phyloP scores from a whole-genome alignment of 2,113 vertebrate species.

The Tautogolabrus adspersus region DNA sequence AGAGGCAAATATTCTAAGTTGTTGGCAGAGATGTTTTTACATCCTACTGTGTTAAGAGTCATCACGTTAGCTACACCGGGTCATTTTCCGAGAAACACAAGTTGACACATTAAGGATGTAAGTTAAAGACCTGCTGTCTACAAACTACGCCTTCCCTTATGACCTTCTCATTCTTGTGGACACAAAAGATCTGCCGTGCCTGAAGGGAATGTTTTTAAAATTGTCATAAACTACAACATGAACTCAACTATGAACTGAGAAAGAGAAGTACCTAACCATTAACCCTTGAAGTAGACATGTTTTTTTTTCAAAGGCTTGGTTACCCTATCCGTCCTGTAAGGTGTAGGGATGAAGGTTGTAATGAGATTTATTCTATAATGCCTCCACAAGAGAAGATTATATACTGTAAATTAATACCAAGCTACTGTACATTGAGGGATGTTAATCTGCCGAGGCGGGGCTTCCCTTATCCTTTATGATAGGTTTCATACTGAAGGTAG shows the following conservation, averaged over 20 bases:
- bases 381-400: neutral
- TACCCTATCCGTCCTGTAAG: neutral
- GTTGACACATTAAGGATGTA: no score
- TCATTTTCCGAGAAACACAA: no score
- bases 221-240: no score
- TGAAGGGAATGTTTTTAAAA: no score
- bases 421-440: neutral
- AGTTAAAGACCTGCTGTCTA: no score
- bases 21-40: neutral
- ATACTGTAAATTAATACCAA: neutral
- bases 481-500: neutral
- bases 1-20: neutral
- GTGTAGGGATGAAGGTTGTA: neutral
- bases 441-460: neutral
- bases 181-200: no score
- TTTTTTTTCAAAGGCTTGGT: neutral
- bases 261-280: no score
- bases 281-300: no score
- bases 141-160: neutral
- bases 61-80: neutral
- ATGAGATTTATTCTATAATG: conserved; percentile 2
- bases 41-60: neutral
- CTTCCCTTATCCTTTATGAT: neutral
- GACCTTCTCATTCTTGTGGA: no score
- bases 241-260: no score